Base-by-base conservation (phyloP, 23 tunicate species). In the Botrylloides violaceus region DNA sequence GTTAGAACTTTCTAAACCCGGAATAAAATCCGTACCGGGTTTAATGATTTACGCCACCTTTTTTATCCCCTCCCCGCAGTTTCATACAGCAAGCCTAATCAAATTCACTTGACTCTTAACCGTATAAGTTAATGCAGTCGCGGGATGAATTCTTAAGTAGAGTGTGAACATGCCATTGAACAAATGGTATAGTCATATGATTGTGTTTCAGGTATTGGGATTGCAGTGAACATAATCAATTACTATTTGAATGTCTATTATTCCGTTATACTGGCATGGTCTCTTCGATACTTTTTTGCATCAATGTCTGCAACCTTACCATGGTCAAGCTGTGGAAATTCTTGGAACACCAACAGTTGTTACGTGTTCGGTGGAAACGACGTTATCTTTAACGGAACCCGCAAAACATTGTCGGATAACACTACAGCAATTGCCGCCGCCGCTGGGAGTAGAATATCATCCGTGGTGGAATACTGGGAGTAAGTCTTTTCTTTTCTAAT, bases 171-270 rank as follows among this genome's bases (percentile, higher is more conserved):
- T n/a, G n/a, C n/a, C n/a, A n/a, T n/a, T n/a, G n/a, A n/a, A n/a
- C n/a, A n/a, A n/a, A n/a, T n/a, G n/a, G n/a, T n/a, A n/a, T n/a
- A n/a, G n/a, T 15, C 53, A 43, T 7, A 43, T 43, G 9, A 43
- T 43, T 43, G 53, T 7, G 25, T 58, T 50, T 1, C 47, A 88
- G 96, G 96, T 19, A 66, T 88, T 21, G 87, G 96, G 12, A 5
- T 82, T 1, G 96, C 96, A 12, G 96, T 88, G 27, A 88, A 88
- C 84, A 74, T 88, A 15, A 88, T 88, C 80, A 88, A 88, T 47
- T 88, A 73, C 60, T 71, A 88, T 37, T 53, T 88, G 77, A 88
- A 88, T 37, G 84, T 79, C 4, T 88, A 88, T 64, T 88, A 88
- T 63, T 86, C 96, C 24, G 96, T 88, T 34, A 88, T 88, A 1